Base-by-base conservation (phyloP, 2,888 invertebrate genomes). In the Heliconius cydno region DNA sequence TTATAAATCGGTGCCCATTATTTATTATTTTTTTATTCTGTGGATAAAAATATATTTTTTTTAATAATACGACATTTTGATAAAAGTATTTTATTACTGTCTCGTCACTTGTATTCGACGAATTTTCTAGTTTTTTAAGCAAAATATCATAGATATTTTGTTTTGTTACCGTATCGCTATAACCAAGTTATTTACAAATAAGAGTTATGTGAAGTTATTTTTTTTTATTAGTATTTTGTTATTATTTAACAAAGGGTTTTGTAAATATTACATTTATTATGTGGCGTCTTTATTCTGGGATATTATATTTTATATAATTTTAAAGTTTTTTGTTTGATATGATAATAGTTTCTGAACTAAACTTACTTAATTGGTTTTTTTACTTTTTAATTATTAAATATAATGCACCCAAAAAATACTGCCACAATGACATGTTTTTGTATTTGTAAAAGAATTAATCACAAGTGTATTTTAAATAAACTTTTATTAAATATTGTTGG, bases 381-480 rank as follows among this genome's bases (percentile, higher is more conserved):
- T n/a, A 19, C 19, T 76, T 52, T 70, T 34, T 71, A 71, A 34
- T 41, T 41, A 34, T 41, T 70, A 46, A 46, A n/a, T 57, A 57
- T 30, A 66, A 66, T 66, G 52, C 46, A 73, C 73, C 73, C 66
- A 67, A 38, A 60, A 71, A 67, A 34, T 80, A 77, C 75, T 81
- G 81, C 79, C 83, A 80, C 77, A 52, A 66, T 80, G 74, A 74
- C 73, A 73, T 78, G 77, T 75, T 57, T 79, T 68, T 80, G 66
- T 85, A 85, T 84, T 84, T 83, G 86, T 85, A 83, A 86, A 52
- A 83, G 81, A 87, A 87, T 70, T 70, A 87, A 89, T 90, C 91
- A 90, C 89, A 89, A 89, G 86, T 81, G 78, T 81, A 82, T 78
- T 82, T 80, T 73, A 76, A 81, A 80, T 81, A 81, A 81, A 28